Evolutionary conservation across 2,113 vertebrate genomes (phyloP).

Genomic region (Gorsachius goisagi): DNA sequence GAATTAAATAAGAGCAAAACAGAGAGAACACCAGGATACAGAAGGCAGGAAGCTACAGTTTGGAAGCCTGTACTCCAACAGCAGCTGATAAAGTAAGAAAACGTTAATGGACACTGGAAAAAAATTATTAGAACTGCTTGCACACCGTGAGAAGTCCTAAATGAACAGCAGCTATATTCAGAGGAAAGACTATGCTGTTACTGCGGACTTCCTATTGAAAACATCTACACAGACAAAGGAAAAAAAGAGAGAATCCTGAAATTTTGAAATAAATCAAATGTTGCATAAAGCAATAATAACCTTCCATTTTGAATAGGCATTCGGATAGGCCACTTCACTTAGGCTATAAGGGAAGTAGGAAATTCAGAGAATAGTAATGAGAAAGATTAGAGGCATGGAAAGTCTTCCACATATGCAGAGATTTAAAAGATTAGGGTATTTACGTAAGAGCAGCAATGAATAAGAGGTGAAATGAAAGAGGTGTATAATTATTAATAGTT

Average conservation of each 20-base stretch:
- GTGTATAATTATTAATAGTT: slow-evolving; percentile 45
- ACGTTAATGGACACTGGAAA: neutral
- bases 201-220: neutral
- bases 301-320: neutral
- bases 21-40: neutral
- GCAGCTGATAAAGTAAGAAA: neutral
- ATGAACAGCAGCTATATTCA: neutral
- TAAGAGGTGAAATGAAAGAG: slow-evolving; percentile 45
- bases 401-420: neutral
- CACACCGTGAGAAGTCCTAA: neutral
- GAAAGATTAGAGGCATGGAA: neutral
- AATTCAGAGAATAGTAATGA: neutral
- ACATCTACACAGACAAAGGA: neutral
- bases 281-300: neutral
- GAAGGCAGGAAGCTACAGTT: neutral
- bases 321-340: neutral
- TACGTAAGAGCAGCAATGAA: slow-evolving; percentile 21
- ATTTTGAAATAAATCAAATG: neutral
- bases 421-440: slow-evolving; percentile 42
- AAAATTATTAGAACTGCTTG: neutral
- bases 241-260: neutral
- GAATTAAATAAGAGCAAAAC: neutral
- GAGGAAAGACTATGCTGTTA: neutral
- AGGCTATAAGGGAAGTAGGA: neutral
- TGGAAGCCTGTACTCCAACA: neutral